phyloP scores from a whole-genome alignment of 1,140 invertebrate species.

The Trissolcus basalis region DNA sequence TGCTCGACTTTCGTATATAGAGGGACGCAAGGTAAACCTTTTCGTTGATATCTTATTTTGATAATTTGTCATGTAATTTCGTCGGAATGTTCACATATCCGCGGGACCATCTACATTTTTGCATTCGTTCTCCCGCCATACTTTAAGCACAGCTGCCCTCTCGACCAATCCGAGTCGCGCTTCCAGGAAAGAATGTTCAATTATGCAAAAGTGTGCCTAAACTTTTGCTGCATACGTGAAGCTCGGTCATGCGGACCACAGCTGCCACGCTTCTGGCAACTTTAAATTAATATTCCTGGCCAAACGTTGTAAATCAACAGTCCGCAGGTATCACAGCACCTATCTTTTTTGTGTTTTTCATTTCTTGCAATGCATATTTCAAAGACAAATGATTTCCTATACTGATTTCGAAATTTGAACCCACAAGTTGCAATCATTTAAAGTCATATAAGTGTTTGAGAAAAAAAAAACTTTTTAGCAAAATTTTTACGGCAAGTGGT shows the following conservation, averaged over 20 bases:
- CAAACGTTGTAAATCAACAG: constrained; percentile 71
- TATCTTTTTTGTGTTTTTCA: constrained; percentile 24
- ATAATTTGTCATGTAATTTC: constrained; percentile 51
- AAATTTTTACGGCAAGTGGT: too few species aligned
- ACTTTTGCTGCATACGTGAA: constrained; percentile 63
- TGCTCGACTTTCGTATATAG: too few species aligned
- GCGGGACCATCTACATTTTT: constrained; percentile 52
- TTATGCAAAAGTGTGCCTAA: constrained; percentile 68
- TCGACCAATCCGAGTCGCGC: constrained; percentile 48
- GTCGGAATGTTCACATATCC: constrained; percentile 32
- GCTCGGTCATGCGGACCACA: constrained; percentile 56
- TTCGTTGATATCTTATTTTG: constrained; percentile 22
- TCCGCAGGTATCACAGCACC: constrained; percentile 37
- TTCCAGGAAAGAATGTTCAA: constrained; percentile 67
- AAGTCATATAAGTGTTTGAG: too few species aligned
- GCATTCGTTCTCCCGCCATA: constrained; percentile 31
- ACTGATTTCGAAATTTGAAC: constrained; percentile 22
- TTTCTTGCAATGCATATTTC: constrained; percentile 24
- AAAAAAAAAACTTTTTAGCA: too few species aligned
- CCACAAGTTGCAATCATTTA: too few species aligned
- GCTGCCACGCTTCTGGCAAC: constrained; percentile 56
- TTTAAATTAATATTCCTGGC: constrained; percentile 71
- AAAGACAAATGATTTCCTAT: constrained; percentile 19
- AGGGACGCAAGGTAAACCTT: too few species aligned
- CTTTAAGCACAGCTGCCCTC: constrained; percentile 52